Conservation (phyloP, 2,888 invertebrate species). For the Lamellibrachia satsuma region DNA sequence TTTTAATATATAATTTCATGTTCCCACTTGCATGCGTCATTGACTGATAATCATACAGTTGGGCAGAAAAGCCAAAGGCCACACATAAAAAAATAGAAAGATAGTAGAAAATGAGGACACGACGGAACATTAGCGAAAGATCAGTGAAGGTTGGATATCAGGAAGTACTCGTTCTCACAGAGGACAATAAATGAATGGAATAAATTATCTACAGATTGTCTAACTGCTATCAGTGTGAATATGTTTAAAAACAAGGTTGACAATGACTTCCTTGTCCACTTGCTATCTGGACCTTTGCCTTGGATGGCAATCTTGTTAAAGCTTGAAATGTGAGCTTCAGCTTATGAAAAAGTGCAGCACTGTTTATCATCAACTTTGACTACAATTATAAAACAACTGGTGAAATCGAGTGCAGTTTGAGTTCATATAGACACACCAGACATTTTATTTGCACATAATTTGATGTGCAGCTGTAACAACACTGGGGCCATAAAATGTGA, state of each 20-base stretch:
- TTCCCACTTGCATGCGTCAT: neutral
- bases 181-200: no score
- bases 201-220: no score
- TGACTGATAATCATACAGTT: neutral
- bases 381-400: neutral
- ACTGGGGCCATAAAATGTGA: neutral
- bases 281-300: no score
- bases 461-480: neutral
- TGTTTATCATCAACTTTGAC: neutral
- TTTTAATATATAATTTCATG: neutral
- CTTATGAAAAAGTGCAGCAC: neutral
- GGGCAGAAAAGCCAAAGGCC: neutral
- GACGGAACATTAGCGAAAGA: no score
- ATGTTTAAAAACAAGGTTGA: no score
- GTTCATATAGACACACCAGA: neutral
- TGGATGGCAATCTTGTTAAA: no score
- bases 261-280: no score
- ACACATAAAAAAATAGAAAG: neutral
- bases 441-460: neutral
- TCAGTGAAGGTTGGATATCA: no score
- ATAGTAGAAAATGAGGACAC: no score
- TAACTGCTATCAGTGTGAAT: no score
- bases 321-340: neutral
- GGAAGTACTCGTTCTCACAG: no score
- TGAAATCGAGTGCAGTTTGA: neutral